Percentiles rank a stretch among this genome's conserved stretches.
These are phyloP conservation scores for Caenorhabditis remanei DNA, from an alignment of 1,140 invertebrate genomes.

Conservation along the genomic window DNA sequence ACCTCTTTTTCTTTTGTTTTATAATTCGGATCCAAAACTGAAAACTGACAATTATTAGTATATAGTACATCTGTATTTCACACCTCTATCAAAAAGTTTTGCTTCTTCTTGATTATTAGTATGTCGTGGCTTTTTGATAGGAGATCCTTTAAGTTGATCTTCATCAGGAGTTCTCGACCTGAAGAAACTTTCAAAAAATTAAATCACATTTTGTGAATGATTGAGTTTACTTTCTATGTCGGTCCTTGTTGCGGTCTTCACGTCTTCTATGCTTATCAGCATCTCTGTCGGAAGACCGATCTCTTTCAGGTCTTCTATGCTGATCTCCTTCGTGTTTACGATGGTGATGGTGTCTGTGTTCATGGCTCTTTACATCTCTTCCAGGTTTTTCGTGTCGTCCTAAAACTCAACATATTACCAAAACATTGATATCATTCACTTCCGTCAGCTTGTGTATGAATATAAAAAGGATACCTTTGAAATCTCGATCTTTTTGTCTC, in stretches of 20 bases:
- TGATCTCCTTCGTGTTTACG: constrained; percentile 13
- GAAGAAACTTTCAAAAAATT: not conserved
- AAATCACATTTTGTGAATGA: not conserved
- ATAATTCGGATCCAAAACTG: constrained; percentile 3
- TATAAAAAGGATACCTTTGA: not conserved
- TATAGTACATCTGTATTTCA: not conserved
- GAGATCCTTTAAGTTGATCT: not conserved
- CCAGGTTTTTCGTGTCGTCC: not conserved
- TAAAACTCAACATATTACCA: not conserved
- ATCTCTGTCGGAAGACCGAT: constrained; percentile 9
- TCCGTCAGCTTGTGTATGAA: not conserved
- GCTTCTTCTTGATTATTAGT: not conserved
- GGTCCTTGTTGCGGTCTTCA: not conserved
- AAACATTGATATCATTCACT: not conserved
- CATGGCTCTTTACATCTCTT: constrained; percentile 2
- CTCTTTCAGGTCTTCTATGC: not conserved
- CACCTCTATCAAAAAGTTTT: constrained; percentile 30
- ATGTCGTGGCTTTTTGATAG: not conserved
- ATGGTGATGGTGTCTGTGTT: constrained; percentile 39
- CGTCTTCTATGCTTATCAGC: constrained; percentile 2
- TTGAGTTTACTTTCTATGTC: constrained; percentile 9
- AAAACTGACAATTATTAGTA: not conserved
- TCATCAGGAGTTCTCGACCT: constrained; percentile 9
- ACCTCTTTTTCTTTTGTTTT: constrained; percentile 1
- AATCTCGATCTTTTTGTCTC: constrained; percentile 4